Evolutionary conservation across 2,113 vertebrate genomes (phyloP), one percentile per base, ranked within the genome.

Genomic region (Hystrix brachyura): DNA sequence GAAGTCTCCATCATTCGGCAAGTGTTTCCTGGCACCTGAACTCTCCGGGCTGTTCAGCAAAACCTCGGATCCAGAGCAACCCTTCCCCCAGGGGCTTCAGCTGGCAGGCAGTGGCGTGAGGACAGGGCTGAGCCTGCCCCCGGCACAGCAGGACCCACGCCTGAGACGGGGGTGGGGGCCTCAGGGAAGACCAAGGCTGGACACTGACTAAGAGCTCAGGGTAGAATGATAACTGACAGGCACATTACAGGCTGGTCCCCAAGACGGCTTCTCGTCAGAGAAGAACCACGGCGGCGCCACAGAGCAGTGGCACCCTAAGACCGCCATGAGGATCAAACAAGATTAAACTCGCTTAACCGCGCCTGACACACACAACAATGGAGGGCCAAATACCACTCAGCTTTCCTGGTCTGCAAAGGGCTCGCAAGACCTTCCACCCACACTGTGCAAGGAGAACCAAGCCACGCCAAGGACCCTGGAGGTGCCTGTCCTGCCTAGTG

Each of bases 251-350:
- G 53, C 53, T 7, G n/a, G 48, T 43, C 72, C 62, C 1, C 4
- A 43, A 6, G 38, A 65, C 18, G 64, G 29, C 15, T 25, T 23
- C 55, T 19, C n/a, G 17, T 21, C 82, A 53, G 21, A 7, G 67
- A 60, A 59, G 23, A 53, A 13, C 7, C 38, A n/a, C 3, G 43
- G n/a, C 0, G 9, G 12, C 10, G 4, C 29, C 27, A 15, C 8
- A 0, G 3, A 48, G 55, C 0, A 23, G 76, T 3, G 3, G 29
- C 46, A 29, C 23, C 82, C 92, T 5, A 5, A 21, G 29, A 65
- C 7, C 0, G 3, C 1, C 78, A 2, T 2, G 14, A 38, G 65
- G 29, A 43, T 14, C 14, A 8, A 19, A 17, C 1, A 5, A 38
- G 67, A 60, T 3, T 21, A 27, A 71, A 48, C 65, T 15, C 25